Percentiles rank a stretch among this genome's conserved stretches.
phyloP scores from a whole-genome alignment of 2,888 invertebrate species.

The Monochamus alternatus region DNA sequence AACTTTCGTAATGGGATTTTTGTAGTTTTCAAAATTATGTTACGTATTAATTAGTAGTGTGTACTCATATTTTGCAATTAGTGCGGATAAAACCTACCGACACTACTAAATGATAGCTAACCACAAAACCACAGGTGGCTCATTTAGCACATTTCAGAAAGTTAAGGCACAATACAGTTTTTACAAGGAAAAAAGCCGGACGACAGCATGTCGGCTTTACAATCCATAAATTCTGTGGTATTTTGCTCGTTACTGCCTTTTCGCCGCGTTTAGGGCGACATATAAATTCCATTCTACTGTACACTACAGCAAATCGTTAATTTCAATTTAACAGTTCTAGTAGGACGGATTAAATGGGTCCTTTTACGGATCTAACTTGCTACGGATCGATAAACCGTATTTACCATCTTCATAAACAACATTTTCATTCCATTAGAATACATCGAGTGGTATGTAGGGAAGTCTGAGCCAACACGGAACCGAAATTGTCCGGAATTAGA shows the following conservation, averaged over 20 bases:
- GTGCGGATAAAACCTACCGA: too few relatives aligned
- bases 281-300: conserved; percentile 10
- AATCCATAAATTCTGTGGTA: neutral
- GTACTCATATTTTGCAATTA: too few relatives aligned
- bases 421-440: neutral
- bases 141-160: too few relatives aligned
- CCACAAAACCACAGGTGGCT: too few relatives aligned
- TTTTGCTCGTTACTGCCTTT: neutral
- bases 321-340: conserved; percentile 3
- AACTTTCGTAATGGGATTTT: too few relatives aligned
- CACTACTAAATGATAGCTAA: too few relatives aligned
- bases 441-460: neutral
- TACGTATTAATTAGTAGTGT: too few relatives aligned
- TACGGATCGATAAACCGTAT: conserved; percentile 4
- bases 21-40: too few relatives aligned
- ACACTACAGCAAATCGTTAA: neutral
- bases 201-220: neutral
- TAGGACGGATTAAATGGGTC: neutral
- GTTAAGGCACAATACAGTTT: too few relatives aligned
- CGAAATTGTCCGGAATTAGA: conserved; percentile 20
- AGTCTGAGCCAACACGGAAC: neutral
- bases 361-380: conserved; percentile 14
- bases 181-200: neutral
- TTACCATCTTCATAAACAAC: conserved; percentile 17
- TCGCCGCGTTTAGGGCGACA: neutral